Evolutionary conservation across 2,888 invertebrate genomes (phyloP), one percentile per base, ranked within the genome.

Genomic region (Eudasyphora cyanicolor): DNA sequence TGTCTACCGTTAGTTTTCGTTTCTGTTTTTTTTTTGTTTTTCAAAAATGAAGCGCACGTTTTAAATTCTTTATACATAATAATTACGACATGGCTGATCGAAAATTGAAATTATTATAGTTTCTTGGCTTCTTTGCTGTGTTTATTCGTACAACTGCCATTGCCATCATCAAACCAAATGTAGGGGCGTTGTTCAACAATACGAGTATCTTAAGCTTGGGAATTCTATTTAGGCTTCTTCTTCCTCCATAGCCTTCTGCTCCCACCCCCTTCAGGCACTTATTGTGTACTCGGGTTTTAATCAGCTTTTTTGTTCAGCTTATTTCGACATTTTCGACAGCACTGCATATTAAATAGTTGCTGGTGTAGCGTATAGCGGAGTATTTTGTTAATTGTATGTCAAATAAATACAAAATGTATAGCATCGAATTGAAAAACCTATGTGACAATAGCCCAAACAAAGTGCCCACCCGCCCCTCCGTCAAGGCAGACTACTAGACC

Each of bases 341-440:
- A 38, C 21, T 35, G 67, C 35, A 67, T 67, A 67, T 67, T 67
- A 67, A 67, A 42, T 21, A 67, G 64, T 19, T 38, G 38, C 2
- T 38, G 32, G 38, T 12, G 45, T n/a, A n/a, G n/a, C n/a, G n/a
- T n/a, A n/a, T n/a, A n/a, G n/a, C n/a, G 45, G 8, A 49, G 54
- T 54, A 17, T 10, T 10, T 27, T 67, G 67, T 67, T 67, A 67
- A 67, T 67, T 67, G 35, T 24, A 42, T 67, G 24, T 1, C 67
- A 67, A 67, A 67, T 67, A 64, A 29, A 24, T 2, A 57, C 57
- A 27, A 57, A 57, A 49, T 19, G 49, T 49, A 12, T 62, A 62
- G 54, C 54, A 54, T 54, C 54, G 10, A n/a, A 57, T n/a, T n/a
- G n/a, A 12, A 8, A n/a, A 60, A 60, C 17, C 29, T 7, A 60